Percentiles rank a stretch among this genome's conserved stretches.
Conservation (phyloP, 1,140 invertebrate species). For the Solenopsis invicta region DNA sequence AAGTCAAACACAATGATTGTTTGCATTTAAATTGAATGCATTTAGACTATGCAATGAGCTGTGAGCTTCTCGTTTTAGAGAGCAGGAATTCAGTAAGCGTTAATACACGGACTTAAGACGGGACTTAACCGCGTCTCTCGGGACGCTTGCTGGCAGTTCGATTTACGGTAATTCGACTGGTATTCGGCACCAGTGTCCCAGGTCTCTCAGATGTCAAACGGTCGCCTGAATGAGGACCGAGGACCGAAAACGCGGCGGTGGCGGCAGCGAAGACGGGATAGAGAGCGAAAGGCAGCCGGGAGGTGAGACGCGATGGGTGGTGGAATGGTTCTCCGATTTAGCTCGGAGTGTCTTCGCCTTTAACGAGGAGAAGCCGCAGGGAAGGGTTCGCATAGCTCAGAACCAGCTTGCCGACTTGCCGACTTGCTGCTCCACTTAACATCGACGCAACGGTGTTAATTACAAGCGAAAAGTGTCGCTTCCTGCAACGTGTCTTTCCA, state of each 20-base stretch:
- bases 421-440: constrained; percentile 53
- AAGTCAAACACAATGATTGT: constrained; percentile 17
- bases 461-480: constrained; percentile 52
- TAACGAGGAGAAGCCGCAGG: constrained; percentile 61
- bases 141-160: constrained; percentile 73
- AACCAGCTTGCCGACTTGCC: constrained; percentile 55
- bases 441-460: constrained; percentile 65
- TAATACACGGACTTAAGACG: constrained; percentile 64
- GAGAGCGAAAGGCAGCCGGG: background rate
- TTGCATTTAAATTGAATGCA: constrained; percentile 2
- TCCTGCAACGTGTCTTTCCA: constrained; percentile 9
- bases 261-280: constrained; percentile 19
- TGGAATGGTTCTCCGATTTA: constrained; percentile 70
- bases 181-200: constrained; percentile 70
- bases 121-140: constrained; percentile 53
- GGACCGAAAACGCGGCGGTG: too few species aligned
- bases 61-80: constrained; percentile 60
- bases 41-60: constrained; percentile 44
- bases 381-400: constrained; percentile 68
- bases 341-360: constrained; percentile 65
- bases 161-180: constrained; percentile 80
- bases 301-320: constrained; percentile 8
- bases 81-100: constrained; percentile 67
- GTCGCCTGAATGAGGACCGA: constrained; percentile 69
- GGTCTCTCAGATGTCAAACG: constrained; percentile 78